Percentiles rank a stretch among this genome's conserved stretches.
Conservation (phyloP, 1,140 invertebrate genomes). For the Gyrodactylus salaris region DNA sequence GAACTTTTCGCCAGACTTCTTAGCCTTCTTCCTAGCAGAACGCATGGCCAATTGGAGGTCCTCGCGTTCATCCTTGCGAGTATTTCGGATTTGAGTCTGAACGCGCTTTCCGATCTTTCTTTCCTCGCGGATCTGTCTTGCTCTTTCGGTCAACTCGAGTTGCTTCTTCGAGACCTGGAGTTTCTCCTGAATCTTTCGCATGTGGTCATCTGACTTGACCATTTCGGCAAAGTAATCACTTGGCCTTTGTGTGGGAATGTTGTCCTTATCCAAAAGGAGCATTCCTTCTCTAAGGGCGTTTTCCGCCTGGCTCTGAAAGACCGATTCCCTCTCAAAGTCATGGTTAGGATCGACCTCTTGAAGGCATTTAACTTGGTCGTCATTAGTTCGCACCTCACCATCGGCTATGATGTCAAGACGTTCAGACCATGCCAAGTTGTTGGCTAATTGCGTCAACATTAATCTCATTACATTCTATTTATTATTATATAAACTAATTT, state of each 20-base stretch:
- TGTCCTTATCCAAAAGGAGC: conserved; percentile 33
- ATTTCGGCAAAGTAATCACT: conserved; percentile 95
- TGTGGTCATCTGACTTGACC: conserved; percentile 80
- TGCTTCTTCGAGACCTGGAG: neutral
- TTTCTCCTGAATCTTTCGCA: conserved; percentile 39
- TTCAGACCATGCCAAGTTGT: neutral
- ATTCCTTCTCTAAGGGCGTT: conserved; percentile 42
- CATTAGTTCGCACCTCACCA: neutral
- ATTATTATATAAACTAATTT: too few species aligned
- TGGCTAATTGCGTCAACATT: neutral
- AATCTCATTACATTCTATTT: neutral
- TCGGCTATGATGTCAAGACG: neutral
- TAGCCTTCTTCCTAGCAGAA: neutral
- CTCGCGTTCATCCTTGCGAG: neutral
- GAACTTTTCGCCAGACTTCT: conserved; percentile 1
- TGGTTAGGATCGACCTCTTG: neutral
- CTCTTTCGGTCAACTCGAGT: neutral
- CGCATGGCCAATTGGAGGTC: neutral
- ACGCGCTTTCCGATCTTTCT: neutral
- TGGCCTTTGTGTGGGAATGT: conserved; percentile 42
- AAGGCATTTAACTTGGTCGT: neutral
- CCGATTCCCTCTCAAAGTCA: neutral
- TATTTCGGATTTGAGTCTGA: neutral
- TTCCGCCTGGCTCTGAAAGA: conserved; percentile 33
- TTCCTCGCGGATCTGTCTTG: neutral